Conservation (phyloP, 1,140 invertebrate species). For the Hyphantria cunea region DNA sequence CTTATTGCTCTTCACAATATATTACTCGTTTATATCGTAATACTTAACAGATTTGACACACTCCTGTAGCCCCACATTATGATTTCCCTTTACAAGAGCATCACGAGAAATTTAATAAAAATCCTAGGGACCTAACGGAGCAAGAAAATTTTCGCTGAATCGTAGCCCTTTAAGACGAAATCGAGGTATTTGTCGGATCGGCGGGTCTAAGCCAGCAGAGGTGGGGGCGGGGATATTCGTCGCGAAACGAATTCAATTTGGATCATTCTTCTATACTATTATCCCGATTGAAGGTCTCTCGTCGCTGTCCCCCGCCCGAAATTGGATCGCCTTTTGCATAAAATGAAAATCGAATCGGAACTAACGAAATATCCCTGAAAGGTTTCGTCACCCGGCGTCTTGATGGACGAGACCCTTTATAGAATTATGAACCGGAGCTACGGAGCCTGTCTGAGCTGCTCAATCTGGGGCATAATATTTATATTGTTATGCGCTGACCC, state of each 20-base stretch:
- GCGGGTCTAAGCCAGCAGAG: constrained; percentile 42
- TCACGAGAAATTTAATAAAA: constrained; percentile 69
- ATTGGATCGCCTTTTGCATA: constrained; percentile 79
- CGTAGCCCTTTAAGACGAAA: constrained; percentile 52
- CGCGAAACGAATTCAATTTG: constrained; percentile 71
- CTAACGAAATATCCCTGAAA: constrained; percentile 64
- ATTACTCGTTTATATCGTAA: not conserved
- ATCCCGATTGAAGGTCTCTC: constrained; percentile 64
- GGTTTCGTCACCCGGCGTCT: constrained; percentile 22
- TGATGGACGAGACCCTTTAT: constrained; percentile 31
- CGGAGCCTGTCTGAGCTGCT: not conserved
- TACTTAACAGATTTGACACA: not conserved
- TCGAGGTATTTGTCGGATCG: constrained; percentile 52
- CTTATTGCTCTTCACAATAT: not conserved
- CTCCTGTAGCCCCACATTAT: constrained; percentile 17
- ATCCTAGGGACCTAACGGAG: constrained; percentile 54
- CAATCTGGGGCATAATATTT: constrained; percentile 19
- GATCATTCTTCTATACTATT: constrained; percentile 76
- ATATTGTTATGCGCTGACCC: constrained; percentile 26
- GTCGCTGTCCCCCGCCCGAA: constrained; percentile 47
- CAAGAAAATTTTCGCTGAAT: constrained; percentile 66
- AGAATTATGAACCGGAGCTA: constrained; percentile 21
- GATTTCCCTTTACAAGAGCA: constrained; percentile 33
- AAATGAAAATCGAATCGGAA: constrained; percentile 75
- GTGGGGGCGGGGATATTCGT: constrained; percentile 36